Evolutionary conservation across 2,113 vertebrate species (phyloP).

Genomic region (Charina bottae): DNA sequence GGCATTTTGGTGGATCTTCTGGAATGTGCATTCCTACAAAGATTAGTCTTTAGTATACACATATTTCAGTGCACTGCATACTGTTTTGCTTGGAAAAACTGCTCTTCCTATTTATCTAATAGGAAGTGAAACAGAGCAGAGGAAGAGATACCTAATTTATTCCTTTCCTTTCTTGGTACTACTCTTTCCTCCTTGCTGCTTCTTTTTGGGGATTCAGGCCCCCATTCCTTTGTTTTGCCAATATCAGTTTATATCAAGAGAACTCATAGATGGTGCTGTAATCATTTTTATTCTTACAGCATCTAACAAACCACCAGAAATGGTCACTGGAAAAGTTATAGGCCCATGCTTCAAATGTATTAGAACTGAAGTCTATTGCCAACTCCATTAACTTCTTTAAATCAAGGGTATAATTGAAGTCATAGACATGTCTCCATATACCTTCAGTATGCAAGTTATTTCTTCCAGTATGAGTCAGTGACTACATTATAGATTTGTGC

Average conservation of each 20-base stretch:
- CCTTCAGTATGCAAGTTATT: slow-evolving; percentile 32
- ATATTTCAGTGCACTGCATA: not conserved
- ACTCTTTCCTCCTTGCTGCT: not conserved
- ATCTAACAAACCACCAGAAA: slow-evolving; percentile 30
- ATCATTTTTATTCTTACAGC: slow-evolving; percentile 42
- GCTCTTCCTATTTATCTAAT: not conserved
- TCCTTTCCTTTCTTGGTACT: not conserved
- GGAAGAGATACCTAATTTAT: not conserved
- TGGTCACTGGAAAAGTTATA: slow-evolving; percentile 34
- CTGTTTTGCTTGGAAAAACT: not conserved
- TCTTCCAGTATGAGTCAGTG: slow-evolving; percentile 29
- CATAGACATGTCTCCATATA: slow-evolving; percentile 30
- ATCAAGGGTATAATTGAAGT: slow-evolving; percentile 50
- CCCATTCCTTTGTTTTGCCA: slow-evolving; percentile 32
- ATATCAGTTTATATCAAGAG: slow-evolving; percentile 36
- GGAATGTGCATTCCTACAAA: not conserved
- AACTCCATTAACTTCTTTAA: slow-evolving; percentile 52
- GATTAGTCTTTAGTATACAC: not conserved
- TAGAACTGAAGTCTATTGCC: slow-evolving; percentile 45
- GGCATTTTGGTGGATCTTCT: not conserved
- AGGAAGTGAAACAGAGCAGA: not conserved
- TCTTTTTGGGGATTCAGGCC: slow-evolving; percentile 38
- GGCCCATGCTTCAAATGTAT: slow-evolving; percentile 39
- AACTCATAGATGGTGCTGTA: slow-evolving; percentile 37
- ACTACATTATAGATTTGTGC: slow-evolving; percentile 45